Evolutionary conservation across 64 coral and sea anemone species (phyloP), one percentile per base, ranked within the genome.

Genomic region (Anthopleura sola): DNA sequence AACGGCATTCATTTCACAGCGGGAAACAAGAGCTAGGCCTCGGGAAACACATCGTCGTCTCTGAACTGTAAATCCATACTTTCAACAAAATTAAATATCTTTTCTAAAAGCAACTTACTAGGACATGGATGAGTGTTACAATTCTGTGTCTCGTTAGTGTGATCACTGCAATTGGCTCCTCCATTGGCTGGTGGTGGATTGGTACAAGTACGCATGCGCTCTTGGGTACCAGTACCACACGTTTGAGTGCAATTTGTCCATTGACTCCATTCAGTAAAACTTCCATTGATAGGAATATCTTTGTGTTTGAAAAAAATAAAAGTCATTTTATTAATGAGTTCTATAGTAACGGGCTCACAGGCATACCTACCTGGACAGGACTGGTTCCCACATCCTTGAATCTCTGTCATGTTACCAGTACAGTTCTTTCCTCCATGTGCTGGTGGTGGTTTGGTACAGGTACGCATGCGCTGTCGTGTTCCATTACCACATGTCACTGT

Each of bases 391-490:
- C 68, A 75, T 44, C 4, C 18, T 56, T 56, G 55, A 4, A 20
- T 56, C 19, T 56, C 16, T 56, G 16, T 75, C 18, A 44, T 14
- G 11, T 20, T 9, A 39, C 71, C 74, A 2, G n/a, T 19, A 23
- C 71, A 87, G 24, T 33, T 21, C 2, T 8, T 87, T 37, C 85
- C 74, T 19, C 86, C 49, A 87, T 87, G 28, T 34, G 75, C 56
- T 23, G 74, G 86, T 14, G 8, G 49, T 36, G 75, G 75, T 9
- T 77, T 77, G 17, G 75, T 77, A 40, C 75, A 77, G 37, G 16
- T 37, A 77, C 75, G 75, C 31, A 37, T 77, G 31, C 75, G 75
- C 15, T 77, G 75, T 77, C 23, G 31, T 34, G 75, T 77, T 0
- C 75, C 75, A 37, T 77, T 77, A 77, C 37, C 75, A 39, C 75